Evolutionary conservation across 2,888 invertebrate genomes (phyloP).

Genomic region (Xestia xanthographa): DNA sequence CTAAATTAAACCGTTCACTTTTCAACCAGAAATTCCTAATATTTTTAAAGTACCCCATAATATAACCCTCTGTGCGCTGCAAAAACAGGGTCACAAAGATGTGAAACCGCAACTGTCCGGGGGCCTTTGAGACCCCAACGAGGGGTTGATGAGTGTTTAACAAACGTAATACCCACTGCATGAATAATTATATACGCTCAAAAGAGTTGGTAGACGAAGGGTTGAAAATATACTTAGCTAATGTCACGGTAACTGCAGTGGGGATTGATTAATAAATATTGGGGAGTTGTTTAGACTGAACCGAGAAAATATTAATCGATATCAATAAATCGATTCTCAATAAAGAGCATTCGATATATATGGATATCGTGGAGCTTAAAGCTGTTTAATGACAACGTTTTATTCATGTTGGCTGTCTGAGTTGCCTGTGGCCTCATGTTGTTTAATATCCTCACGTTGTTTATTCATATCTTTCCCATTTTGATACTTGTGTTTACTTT

Average conservation of each 20-base stretch:
- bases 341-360: not conserved
- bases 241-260: slow-evolving; percentile 12
- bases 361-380: slow-evolving; percentile 18
- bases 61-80: slow-evolving; percentile 44
- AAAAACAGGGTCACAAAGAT: slow-evolving; percentile 65
- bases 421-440: not conserved
- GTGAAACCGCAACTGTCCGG: slow-evolving; percentile 69
- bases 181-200: slow-evolving; percentile 65
- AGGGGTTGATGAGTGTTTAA: slow-evolving; percentile 64
- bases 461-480: too few species aligned
- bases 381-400: slow-evolving; percentile 14
- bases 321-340: slow-evolving; percentile 33
- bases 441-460: not conserved
- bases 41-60: slow-evolving; percentile 43
- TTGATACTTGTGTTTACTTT: too few species aligned
- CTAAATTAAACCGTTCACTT: slow-evolving; percentile 22
- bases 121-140: slow-evolving; percentile 65
- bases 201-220: slow-evolving; percentile 43
- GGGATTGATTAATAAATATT: not conserved
- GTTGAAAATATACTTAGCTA: slow-evolving; percentile 46
- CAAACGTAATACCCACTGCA: slow-evolving; percentile 61
- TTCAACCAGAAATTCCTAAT: slow-evolving; percentile 46
- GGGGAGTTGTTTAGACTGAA: not conserved
- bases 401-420: slow-evolving; percentile 3
- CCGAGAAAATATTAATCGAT: slow-evolving; percentile 36